Evolutionary conservation across 2,113 vertebrate species (phyloP), one percentile per base, ranked within the genome.

Genomic region (Chionis minor): DNA sequence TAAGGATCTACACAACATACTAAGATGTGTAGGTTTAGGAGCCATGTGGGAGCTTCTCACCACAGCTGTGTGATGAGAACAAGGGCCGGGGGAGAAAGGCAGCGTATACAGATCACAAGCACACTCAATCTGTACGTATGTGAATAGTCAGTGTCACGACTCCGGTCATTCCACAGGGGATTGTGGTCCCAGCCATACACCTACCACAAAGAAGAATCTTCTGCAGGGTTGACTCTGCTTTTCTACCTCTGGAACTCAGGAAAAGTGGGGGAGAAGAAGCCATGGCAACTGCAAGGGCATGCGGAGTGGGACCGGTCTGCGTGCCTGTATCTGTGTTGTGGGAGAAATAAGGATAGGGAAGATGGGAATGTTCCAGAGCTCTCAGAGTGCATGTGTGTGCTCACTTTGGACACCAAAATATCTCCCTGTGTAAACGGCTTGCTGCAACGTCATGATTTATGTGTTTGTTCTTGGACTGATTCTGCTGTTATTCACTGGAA

Each of bases 381-480:
- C 56, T 70, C 66, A 40, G 24, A 5, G 0, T 14, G 26, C 62
- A 18, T 5, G 22, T 59, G 58, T 14, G 15, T 38, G 28, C 1
- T 3, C 24, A 13, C 33, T 40, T 86, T 1, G 3, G 45, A 73
- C 77, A 58, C 23, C 45, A 35, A 12, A 77, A 45, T 18, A 77
- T 17, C 59, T 77, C 45, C 32, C 38, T 55, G 7, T 55, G 9
- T 16, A 12, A 73, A 87, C 72, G 27, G 4, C 62, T 92, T 80
- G 47, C 62, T 69, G 79, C 62, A 35, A 22, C 14, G 8, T 42
- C 42, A 21, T 80, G 85, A 92, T 92, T 93, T 93, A 92, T 61
- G 45, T 44, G 7, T 95, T 94, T 91, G 83, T 83, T 91, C 82
- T 92, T 96, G 94, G 91, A 54, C 24, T 55, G 40, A 51, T 92